Conservation (phyloP, 2,113 vertebrate genomes). For the Climacteris rufus region DNA sequence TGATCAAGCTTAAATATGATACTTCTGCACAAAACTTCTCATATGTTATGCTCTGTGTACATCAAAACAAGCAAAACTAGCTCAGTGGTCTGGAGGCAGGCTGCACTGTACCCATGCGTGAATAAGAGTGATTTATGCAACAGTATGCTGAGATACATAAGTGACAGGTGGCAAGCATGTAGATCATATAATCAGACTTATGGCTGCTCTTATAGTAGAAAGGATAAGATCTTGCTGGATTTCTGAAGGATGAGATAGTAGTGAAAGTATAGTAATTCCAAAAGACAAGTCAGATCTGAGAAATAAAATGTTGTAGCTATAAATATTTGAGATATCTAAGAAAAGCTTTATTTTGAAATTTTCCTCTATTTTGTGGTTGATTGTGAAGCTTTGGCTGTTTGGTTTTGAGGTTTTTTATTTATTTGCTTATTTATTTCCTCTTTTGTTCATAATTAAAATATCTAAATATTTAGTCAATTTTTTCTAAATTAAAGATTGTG, state of each 20-base stretch:
- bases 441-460: background rate
- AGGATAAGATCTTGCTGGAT: background rate
- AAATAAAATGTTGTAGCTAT: background rate
- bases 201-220: background rate
- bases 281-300: background rate
- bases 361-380: background rate
- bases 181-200: background rate
- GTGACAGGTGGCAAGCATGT: background rate
- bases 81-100: background rate
- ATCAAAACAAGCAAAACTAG: background rate
- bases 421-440: background rate
- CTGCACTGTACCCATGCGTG: background rate
- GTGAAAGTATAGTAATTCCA: background rate
- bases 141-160: background rate
- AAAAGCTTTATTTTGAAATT: background rate
- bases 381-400: background rate
- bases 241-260: background rate
- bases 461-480: background rate
- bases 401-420: background rate
- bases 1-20: background rate
- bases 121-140: background rate
- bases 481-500: conserved; percentile 16
- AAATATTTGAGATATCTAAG: background rate
- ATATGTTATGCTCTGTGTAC: background rate
- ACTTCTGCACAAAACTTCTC: background rate